Evolutionary conservation across 1,140 invertebrate species (phyloP).

Genomic region (Lerema accius): DNA sequence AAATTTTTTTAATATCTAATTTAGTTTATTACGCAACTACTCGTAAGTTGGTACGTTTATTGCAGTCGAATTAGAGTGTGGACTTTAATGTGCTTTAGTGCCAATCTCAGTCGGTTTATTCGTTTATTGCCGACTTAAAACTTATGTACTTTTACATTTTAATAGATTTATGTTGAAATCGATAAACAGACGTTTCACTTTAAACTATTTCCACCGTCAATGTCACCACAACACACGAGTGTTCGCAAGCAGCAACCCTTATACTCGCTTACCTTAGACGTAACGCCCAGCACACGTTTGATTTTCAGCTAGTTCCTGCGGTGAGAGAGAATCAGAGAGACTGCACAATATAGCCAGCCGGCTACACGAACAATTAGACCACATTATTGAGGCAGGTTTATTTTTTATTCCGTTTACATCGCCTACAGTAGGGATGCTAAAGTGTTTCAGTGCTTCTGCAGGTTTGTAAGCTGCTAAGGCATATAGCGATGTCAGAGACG

Average conservation of each 20-base stretch:
- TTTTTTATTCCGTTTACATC: slow-evolving; percentile 14
- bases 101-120: too few relatives aligned
- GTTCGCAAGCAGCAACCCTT: slow-evolving; percentile 42
- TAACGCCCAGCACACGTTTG: slow-evolving; percentile 32
- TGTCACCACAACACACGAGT: slow-evolving; percentile 44
- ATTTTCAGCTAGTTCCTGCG: slow-evolving; percentile 76
- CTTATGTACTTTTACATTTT: too few relatives aligned
- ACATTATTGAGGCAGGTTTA: slow-evolving; percentile 79
- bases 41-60: too few relatives aligned
- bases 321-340: slow-evolving; percentile 82
- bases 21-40: too few relatives aligned
- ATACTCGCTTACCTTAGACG: slow-evolving; percentile 29
- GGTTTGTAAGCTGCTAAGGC: slow-evolving; percentile 98
- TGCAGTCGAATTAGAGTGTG: too few relatives aligned
- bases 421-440: background rate
- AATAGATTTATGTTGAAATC: background rate
- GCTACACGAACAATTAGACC: slow-evolving; percentile 84
- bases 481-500: slow-evolving; percentile 96
- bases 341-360: slow-evolving; percentile 80
- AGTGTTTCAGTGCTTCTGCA: slow-evolving; percentile 64
- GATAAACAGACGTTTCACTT: slow-evolving; percentile 32
- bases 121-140: too few relatives aligned
- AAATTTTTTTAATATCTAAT: too few relatives aligned
- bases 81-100: background rate
- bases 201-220: background rate